A percentile compares a stretch with the other conserved stretches of the same genome.
phyloP scores from a whole-genome alignment of 2,888 invertebrate genomes.

The Drosophila gaucha region DNA sequence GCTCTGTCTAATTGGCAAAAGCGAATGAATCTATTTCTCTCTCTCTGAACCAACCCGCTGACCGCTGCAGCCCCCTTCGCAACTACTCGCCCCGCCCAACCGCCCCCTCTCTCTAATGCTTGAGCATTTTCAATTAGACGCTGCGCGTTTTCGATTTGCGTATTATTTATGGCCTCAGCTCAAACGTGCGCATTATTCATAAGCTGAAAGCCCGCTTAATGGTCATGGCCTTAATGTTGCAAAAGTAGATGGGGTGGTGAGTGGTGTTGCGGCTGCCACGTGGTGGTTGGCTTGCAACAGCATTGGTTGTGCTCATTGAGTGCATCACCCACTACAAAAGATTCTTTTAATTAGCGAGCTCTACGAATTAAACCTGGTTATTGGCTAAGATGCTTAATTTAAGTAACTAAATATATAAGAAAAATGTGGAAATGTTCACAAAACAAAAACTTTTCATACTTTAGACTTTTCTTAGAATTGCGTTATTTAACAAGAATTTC shows the following conservation, averaged over 20 bases:
- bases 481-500: too few species aligned
- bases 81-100: neutral
- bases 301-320: conserved; percentile 41
- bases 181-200: conserved; percentile 79
- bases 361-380: too few species aligned
- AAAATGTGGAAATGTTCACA: too few species aligned
- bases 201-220: conserved; percentile 72
- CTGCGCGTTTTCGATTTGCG: conserved; percentile 77
- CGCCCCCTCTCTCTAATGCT: conserved; percentile 24
- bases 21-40: conserved; percentile 57
- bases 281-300: conserved; percentile 29
- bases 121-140: conserved; percentile 74
- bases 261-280: neutral
- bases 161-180: conserved; percentile 73
- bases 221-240: conserved; percentile 37
- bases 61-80: conserved; percentile 36
- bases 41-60: conserved; percentile 38
- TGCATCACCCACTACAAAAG: conserved; percentile 53
- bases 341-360: neutral
- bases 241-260: neutral
- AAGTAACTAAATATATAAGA: too few species aligned
- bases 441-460: too few species aligned
- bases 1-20: conserved; percentile 74
- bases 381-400: too few species aligned
- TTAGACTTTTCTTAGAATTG: too few species aligned